Conservation (phyloP, 1,140 invertebrate species). For the Apis florea region DNA sequence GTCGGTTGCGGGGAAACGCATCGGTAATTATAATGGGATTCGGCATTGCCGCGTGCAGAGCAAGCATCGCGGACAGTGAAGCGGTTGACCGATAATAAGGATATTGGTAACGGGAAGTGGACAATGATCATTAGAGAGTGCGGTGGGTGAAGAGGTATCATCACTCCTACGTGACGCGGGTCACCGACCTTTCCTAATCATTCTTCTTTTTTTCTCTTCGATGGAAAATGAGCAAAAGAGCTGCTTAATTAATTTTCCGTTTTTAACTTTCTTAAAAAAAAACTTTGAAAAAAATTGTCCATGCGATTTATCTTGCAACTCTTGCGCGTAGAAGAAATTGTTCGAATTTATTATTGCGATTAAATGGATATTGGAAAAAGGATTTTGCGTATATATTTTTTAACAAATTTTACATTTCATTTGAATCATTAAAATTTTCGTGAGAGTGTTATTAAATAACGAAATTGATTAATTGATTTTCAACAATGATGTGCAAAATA, state of each 20-base stretch:
- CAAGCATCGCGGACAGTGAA: constrained; percentile 42
- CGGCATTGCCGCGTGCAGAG: constrained; percentile 14
- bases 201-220: constrained; percentile 7
- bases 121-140: constrained; percentile 66
- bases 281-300: not conserved
- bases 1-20: constrained; percentile 20
- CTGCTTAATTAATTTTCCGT: not conserved
- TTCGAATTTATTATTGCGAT: no score
- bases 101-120: constrained; percentile 70
- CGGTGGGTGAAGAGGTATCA: constrained; percentile 61
- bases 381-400: no score
- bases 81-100: constrained; percentile 66
- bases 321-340: not conserved
- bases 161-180: constrained; percentile 54
- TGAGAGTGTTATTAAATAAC: no score
- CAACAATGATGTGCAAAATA: no score
- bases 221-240: not conserved
- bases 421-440: no score
- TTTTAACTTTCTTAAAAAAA: not conserved
- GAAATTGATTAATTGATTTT: no score
- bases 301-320: not conserved
- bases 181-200: constrained; percentile 47
- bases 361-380: no score
- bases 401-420: no score
- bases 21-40: constrained; percentile 46